Percentiles rank a stretch among this genome's conserved stretches.
These are phyloP conservation scores for Ametastegia equiseti DNA, from an alignment of 2,888 invertebrate species.

Conservation along the genomic window DNA sequence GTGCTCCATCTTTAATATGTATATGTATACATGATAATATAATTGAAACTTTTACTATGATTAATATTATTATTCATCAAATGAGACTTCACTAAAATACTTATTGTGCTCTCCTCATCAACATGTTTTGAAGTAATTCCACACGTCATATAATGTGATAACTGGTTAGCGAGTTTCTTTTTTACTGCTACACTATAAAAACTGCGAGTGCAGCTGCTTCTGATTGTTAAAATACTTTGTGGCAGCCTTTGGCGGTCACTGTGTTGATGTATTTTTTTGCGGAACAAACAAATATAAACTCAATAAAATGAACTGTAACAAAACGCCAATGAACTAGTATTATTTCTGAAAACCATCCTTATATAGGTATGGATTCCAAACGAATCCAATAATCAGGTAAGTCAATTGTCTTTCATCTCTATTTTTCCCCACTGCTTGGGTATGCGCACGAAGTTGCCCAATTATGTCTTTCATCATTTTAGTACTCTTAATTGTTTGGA, in stretches of 20 bases:
- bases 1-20: constrained; percentile 23
- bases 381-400: not conserved
- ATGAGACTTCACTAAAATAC: constrained; percentile 4
- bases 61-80: constrained; percentile 31
- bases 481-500: no score
- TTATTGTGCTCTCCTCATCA: constrained; percentile 17
- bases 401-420: not conserved
- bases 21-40: constrained; percentile 40
- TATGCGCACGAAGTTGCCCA: no score
- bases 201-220: constrained; percentile 1
- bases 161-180: constrained; percentile 10
- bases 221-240: constrained; percentile 31
- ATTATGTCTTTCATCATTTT: no score
- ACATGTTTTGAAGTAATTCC: constrained; percentile 32
- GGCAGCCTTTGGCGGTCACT: constrained; percentile 18
- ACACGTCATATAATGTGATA: constrained; percentile 20
- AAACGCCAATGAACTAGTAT: not conserved
- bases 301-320: not conserved
- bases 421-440: no score
- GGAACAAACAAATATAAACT: constrained; percentile 27
- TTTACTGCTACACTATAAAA: constrained; percentile 21
- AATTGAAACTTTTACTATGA: constrained; percentile 40
- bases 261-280: constrained; percentile 37
- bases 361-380: not conserved
- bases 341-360: not conserved